A percentile compares a stretch with the other conserved stretches of the same genome.
Evolutionary conservation across 2,797 vertebrate genomes (phyloP).

Genomic region (Peromyscus eremicus): DNA sequence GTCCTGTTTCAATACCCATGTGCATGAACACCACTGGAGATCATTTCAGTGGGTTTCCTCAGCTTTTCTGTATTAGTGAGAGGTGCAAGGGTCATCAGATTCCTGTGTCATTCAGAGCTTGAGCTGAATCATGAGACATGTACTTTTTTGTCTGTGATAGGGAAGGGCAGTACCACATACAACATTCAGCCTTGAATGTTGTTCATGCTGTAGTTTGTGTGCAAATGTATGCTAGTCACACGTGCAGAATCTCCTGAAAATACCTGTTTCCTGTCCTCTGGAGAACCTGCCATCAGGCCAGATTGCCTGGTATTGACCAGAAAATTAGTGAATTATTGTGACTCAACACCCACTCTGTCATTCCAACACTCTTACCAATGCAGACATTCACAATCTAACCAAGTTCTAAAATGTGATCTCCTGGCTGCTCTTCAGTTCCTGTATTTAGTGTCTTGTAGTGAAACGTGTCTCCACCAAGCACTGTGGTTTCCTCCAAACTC

Average conservation of each 20-base stretch:
- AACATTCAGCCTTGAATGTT: neutral
- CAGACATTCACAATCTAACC: no score
- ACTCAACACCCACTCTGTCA: no score
- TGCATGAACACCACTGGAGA: neutral
- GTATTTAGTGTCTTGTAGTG: no score
- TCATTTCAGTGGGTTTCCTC: neutral
- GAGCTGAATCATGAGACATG: neutral
- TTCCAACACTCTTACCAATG: no score
- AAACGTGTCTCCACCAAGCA: no score
- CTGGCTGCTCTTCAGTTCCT: no score
- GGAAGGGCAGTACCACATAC: neutral
- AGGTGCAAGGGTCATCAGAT: neutral
- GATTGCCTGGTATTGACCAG: no score
- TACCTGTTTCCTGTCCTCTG: neutral
- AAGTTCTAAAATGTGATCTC: no score
- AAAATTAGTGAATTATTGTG: neutral
- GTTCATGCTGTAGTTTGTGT: no score
- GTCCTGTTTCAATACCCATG: neutral
- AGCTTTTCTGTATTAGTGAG: neutral
- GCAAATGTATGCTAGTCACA: neutral
- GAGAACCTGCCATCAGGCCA: neutral
- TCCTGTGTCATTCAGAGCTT: neutral
- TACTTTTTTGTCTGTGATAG: neutral
- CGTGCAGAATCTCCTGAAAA: neutral
- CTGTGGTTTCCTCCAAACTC: no score